Percentiles rank a stretch among this genome's conserved stretches.
These are phyloP conservation scores for Chlamydotis undulata DNA, from an alignment of 2,113 vertebrate genomes.

Conservation along the genomic window DNA sequence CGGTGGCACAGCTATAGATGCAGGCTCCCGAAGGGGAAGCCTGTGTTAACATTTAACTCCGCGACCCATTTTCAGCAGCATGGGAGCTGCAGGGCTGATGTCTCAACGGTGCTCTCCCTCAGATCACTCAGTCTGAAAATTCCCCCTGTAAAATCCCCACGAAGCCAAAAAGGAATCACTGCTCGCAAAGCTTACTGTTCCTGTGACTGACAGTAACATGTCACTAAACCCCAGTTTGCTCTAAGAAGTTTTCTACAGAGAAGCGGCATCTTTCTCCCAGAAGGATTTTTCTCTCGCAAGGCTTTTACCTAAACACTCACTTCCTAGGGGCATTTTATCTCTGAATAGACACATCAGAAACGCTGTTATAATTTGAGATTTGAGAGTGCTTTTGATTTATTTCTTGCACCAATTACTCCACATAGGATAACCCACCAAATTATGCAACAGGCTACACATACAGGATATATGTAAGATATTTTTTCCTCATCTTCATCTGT, in stretches of 20 bases:
- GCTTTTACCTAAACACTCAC: constrained; percentile 24
- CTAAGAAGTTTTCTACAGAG: neutral
- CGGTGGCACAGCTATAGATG: neutral
- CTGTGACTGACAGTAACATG: neutral
- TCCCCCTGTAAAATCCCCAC: neutral
- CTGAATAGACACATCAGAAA: neutral
- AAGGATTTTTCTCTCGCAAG: neutral
- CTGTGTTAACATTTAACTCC: neutral
- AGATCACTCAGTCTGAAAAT: neutral
- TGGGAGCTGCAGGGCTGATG: neutral
- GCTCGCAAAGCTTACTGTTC: neutral
- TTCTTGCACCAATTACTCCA: neutral
- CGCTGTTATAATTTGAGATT: neutral
- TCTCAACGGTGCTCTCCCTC: neutral
- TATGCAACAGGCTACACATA: neutral
- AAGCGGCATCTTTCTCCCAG: neutral
- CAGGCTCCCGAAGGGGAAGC: neutral
- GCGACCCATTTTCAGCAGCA: neutral
- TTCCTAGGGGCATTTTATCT: neutral
- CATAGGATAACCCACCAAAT: neutral
- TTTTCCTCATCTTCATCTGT: neutral
- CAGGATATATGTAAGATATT: fast-evolving
- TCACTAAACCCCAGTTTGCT: neutral
- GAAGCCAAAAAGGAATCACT: neutral
- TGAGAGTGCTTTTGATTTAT: neutral